phyloP scores from a whole-genome alignment of 1,140 invertebrate species.

The Drosophila littoralis region DNA sequence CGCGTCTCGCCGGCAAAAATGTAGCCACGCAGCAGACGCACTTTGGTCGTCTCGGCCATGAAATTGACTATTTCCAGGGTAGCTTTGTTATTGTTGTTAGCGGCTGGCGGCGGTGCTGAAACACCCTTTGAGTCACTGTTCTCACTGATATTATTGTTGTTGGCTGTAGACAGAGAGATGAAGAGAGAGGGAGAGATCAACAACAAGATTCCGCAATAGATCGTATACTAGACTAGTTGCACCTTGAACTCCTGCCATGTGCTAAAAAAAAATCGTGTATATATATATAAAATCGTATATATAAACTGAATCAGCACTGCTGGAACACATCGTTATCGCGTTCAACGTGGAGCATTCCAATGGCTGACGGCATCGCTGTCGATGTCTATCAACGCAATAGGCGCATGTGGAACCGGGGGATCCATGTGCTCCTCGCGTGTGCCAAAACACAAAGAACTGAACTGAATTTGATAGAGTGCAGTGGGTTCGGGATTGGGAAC shows the following conservation, averaged over 20 bases:
- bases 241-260: constrained; percentile 49
- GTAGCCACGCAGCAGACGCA: constrained; percentile 74
- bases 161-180: constrained; percentile 40
- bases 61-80: constrained; percentile 61
- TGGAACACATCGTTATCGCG: constrained; percentile 44
- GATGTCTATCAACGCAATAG: constrained; percentile 19
- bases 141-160: constrained; percentile 32
- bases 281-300: neutral
- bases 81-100: constrained; percentile 58
- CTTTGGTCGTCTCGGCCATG: constrained; percentile 74
- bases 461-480: neutral
- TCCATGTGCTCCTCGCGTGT: constrained; percentile 32
- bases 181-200: constrained; percentile 18
- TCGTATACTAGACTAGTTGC: constrained; percentile 7
- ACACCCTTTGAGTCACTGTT: constrained; percentile 33
- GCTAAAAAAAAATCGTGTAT: constrained; percentile 15
- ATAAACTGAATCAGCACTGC: constrained; percentile 31
- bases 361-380: constrained; percentile 1
- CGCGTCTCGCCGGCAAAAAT: constrained; percentile 66
- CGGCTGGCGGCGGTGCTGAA: constrained; percentile 23
- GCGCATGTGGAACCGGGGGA: constrained; percentile 33
- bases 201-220: constrained; percentile 9
- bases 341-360: constrained; percentile 40
- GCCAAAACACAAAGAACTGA: constrained; percentile 6
- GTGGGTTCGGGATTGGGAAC: neutral